Evolutionary conservation across 1,140 invertebrate genomes (phyloP).

Genomic region (Diabrotica undecimpunctata): DNA sequence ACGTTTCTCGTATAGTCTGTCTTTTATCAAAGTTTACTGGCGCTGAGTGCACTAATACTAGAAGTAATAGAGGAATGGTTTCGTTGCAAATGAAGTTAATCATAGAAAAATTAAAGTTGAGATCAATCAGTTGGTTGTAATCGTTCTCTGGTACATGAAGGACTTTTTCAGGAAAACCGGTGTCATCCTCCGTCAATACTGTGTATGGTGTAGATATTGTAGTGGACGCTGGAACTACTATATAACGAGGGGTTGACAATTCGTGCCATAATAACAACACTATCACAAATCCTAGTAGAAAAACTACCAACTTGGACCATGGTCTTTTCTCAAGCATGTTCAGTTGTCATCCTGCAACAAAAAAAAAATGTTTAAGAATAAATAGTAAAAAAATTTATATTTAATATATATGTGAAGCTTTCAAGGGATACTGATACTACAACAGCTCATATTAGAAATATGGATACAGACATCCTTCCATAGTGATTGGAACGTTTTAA

Average conservation of each 20-base stretch:
- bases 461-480: too few relatives aligned
- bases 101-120: conserved; percentile 40
- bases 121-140: conserved; percentile 39
- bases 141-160: conserved; percentile 32
- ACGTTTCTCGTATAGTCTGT: conserved; percentile 62
- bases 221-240: not conserved
- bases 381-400: too few relatives aligned
- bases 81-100: conserved; percentile 40
- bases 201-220: conserved; percentile 8
- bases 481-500: too few relatives aligned
- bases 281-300: conserved; percentile 4
- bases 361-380: not conserved
- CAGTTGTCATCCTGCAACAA: conserved; percentile 8
- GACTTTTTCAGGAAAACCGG: conserved; percentile 12
- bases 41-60: conserved; percentile 67
- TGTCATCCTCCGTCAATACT: not conserved
- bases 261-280: conserved; percentile 14
- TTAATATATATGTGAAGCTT: too few relatives aligned
- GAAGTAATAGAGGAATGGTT: conserved; percentile 33
- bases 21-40: conserved; percentile 61
- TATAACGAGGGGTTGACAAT: not conserved
- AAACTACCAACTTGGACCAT: conserved; percentile 6
- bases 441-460: too few relatives aligned
- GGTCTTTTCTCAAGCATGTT: conserved; percentile 16
- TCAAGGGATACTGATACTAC: too few relatives aligned